A percentile compares a stretch with the other conserved stretches of the same genome.
phyloP scores from a whole-genome alignment of 2,113 vertebrate species.

The Crocuta crocuta region DNA sequence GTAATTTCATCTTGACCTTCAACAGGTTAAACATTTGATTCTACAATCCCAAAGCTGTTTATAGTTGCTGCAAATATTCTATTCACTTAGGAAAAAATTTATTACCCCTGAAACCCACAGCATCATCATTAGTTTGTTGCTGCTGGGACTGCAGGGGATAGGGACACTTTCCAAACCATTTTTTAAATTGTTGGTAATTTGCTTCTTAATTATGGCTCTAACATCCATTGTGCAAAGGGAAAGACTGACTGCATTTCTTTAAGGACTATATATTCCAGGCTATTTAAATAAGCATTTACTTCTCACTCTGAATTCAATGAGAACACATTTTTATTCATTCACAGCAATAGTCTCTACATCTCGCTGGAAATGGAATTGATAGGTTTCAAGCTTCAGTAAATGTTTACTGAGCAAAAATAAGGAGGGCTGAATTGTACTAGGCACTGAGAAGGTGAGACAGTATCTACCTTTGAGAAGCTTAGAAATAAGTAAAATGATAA shows the following conservation, averaged over 20 bases:
- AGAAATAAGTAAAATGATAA: constrained; percentile 23
- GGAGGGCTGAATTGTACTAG: constrained; percentile 1
- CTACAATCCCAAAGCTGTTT: constrained; percentile 45
- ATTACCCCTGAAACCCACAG: constrained; percentile 51
- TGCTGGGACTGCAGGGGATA: background rate
- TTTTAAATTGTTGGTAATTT: constrained; percentile 63
- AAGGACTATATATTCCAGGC: constrained; percentile 38
- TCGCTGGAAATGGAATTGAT: constrained; percentile 51
- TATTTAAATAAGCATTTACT: constrained; percentile 74
- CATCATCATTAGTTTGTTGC: constrained; percentile 46
- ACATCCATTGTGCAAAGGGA: constrained; percentile 60
- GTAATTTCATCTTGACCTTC: constrained; percentile 54
- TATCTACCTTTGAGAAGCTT: constrained; percentile 37
- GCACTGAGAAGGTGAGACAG: background rate
- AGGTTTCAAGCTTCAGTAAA: constrained; percentile 45
- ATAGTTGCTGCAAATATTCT: constrained; percentile 42
- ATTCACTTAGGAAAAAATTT: constrained; percentile 22
- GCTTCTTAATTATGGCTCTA: constrained; percentile 67
- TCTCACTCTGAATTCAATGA: constrained; percentile 53
- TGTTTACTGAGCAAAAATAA: constrained; percentile 49
- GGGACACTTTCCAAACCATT: constrained; percentile 49
- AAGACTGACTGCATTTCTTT: constrained; percentile 49
- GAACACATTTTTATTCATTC: constrained; percentile 32
- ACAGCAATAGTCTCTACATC: background rate
- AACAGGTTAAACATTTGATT: constrained; percentile 64